Percentiles rank a stretch among this genome's conserved stretches.
Conservation (phyloP, 2,797 vertebrate species). For the Cirrhinus molitorella region DNA sequence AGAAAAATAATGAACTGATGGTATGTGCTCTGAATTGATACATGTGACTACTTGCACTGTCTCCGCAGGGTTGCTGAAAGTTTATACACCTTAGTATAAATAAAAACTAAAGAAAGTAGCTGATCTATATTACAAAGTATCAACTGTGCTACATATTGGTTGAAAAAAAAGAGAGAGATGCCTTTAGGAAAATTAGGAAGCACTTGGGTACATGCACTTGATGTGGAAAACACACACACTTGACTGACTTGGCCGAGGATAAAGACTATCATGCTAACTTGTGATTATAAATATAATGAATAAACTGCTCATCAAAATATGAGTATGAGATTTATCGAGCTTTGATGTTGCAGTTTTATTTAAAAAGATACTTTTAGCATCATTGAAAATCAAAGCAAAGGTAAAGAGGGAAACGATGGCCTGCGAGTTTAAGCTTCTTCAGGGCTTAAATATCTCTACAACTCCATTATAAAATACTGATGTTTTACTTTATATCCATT, state of each 20-base stretch:
- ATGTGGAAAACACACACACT: conserved; percentile 22
- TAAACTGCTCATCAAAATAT: background rate
- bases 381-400: conserved; percentile 1
- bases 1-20: conserved; percentile 43
- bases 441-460: conserved; percentile 22
- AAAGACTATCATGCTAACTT: conserved; percentile 14
- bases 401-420: background rate
- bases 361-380: background rate
- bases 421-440: background rate
- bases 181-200: conserved; percentile 75
- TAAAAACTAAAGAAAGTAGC: conserved; percentile 54
- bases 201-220: conserved; percentile 67
- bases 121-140: conserved; percentile 65
- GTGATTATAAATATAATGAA: conserved; percentile 35
- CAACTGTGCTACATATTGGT: conserved; percentile 70
- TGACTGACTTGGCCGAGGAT: conserved; percentile 9
- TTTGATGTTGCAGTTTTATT: background rate
- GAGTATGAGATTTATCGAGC: background rate
- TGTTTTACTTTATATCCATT: conserved; percentile 38
- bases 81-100: conserved; percentile 56
- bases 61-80: conserved; percentile 13
- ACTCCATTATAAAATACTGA: conserved; percentile 34
- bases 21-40: conserved; percentile 28
- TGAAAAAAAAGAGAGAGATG: conserved; percentile 59
- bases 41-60: conserved; percentile 23